These are phyloP conservation scores for Grammomys surdaster DNA, from an alignment of 2,113 vertebrate species.

Conservation along the genomic window DNA sequence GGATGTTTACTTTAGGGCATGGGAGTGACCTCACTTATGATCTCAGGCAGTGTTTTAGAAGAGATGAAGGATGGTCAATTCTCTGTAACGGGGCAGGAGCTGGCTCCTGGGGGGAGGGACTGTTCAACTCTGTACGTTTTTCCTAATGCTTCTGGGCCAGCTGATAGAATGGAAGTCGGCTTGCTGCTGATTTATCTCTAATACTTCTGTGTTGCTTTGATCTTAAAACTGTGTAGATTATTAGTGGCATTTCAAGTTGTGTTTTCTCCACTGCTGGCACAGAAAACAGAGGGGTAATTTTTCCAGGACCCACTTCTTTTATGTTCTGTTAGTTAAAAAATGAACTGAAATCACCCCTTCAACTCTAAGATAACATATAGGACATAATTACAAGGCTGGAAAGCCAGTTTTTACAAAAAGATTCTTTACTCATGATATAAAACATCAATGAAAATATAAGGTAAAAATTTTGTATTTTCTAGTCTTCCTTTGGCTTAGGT, in stretches of 20 bases:
- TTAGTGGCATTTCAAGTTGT: constrained; percentile 68
- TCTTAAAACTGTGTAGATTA: constrained; percentile 64
- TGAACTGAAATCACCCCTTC: constrained; percentile 65
- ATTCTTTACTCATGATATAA: constrained; percentile 39
- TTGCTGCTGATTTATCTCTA: background rate
- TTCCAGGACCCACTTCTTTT: constrained; percentile 41
- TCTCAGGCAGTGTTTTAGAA: constrained; percentile 53
- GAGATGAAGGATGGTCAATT: constrained; percentile 40
- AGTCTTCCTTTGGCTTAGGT: background rate
- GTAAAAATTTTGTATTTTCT: constrained; percentile 34
- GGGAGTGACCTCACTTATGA: constrained; percentile 59
- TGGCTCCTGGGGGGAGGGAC: background rate
- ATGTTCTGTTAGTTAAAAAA: constrained; percentile 65
- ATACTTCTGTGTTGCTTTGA: constrained; percentile 66
- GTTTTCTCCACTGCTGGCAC: constrained; percentile 55
- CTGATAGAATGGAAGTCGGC: constrained; percentile 54
- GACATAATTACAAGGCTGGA: background rate
- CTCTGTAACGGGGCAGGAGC: background rate
- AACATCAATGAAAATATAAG: constrained; percentile 28
- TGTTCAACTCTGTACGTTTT: background rate
- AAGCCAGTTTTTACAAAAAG: constrained; percentile 42
- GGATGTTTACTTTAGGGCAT: constrained; percentile 77
- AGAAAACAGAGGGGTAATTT: constrained; percentile 62
- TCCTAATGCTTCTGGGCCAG: background rate
- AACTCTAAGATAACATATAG: constrained; percentile 55